Base-by-base conservation (phyloP, 2,797 vertebrate genomes). In the Macropodus opercularis region DNA sequence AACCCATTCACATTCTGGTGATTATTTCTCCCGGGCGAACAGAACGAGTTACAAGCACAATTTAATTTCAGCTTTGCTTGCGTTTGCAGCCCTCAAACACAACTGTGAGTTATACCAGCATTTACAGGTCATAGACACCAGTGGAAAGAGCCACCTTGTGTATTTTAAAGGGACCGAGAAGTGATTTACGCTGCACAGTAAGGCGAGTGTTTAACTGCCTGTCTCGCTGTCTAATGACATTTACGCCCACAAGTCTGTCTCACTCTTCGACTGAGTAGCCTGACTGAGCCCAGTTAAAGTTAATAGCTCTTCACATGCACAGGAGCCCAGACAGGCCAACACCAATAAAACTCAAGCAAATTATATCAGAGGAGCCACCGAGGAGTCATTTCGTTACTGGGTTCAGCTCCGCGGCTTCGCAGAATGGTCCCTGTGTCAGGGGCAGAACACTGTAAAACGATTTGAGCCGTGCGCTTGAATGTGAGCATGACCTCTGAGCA, bases 261-360 rank as follows among this genome's bases (percentile, higher is more conserved):
- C 14, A 4, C 54, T 36, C 43, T 47, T 32, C 67, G 60, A 75
- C 69, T 11, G 51, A 52, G 72, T 17, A 72, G 64, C 66, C 59
- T 63, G 74, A 78, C 63, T 63, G 62, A 68, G 73, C 47, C 81
- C 76, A 73, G 80, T 90, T 89, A 91, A 91, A 91, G 71, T 90
- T 89, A 88, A 91, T 77, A 57, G 79, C 80, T 69, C 80, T 87
- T 68, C 69, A 75, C 63, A 56, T 79, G 79, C 80, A 69, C 77
- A 86, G 85, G 79, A 79, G 77, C 80, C 80, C 73, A 75, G 82
- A 81, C 79, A 72, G 72, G 72, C 85, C 79, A 86, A 80, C 69
- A 32, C 75, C 75, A 88, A 77, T 90, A 89, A 91, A 90, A 82
- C 63, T 64, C 53, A 59, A 76, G 73, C 69, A 86, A 90, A 88